Evolutionary conservation across 2,888 invertebrate species (phyloP).

Genomic region (Callimorpha dominula): DNA sequence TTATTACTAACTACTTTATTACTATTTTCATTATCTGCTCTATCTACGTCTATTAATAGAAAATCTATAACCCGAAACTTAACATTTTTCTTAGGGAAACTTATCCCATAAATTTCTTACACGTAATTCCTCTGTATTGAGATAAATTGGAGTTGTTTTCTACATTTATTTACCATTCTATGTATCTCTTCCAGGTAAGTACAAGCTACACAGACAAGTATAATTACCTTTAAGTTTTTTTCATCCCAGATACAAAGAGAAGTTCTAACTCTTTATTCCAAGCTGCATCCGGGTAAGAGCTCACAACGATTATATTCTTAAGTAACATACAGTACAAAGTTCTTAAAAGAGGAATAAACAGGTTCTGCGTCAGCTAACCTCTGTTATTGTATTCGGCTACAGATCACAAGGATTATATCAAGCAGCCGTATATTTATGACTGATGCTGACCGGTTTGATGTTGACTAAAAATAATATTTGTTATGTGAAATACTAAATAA

Average conservation of each 20-base stretch:
- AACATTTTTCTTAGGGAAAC: background rate
- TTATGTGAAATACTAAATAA: too few relatives aligned
- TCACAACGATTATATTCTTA: background rate
- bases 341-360: background rate
- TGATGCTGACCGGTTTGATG: too few relatives aligned
- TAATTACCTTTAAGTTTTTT: background rate
- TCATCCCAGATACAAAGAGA: background rate
- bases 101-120: constrained; percentile 2
- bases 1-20: background rate
- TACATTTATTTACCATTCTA: background rate
- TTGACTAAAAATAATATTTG: too few relatives aligned
- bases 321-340: background rate
- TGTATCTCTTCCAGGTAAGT: background rate
- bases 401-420: too few relatives aligned
- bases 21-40: background rate
- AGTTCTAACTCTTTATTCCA: background rate
- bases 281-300: background rate
- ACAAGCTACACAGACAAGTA: background rate
- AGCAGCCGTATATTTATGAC: too few relatives aligned
- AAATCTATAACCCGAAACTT: background rate
- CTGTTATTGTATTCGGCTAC: background rate
- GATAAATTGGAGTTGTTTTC: constrained; percentile 4
- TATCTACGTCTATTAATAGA: background rate
- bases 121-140: background rate
- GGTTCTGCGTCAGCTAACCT: background rate